phyloP scores from a whole-genome alignment of 1,140 invertebrate species.

The Drosophila ficusphila region DNA sequence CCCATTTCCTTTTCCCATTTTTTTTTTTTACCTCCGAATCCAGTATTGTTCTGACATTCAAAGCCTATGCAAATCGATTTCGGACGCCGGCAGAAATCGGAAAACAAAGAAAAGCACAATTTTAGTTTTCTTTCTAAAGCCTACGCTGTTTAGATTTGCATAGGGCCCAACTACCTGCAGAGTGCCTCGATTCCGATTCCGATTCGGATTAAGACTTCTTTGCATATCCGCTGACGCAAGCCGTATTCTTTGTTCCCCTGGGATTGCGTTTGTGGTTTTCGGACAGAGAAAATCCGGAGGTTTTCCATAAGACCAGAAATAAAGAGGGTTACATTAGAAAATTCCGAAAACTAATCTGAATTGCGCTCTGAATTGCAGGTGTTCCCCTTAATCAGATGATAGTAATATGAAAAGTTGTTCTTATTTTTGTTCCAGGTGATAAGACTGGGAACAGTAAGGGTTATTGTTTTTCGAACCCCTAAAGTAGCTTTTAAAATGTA shows the following conservation, averaged over 20 bases:
- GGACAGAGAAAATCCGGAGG: neutral
- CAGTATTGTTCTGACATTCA: slow-evolving; percentile 58
- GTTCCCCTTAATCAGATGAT: slow-evolving; percentile 8
- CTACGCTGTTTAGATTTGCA: slow-evolving; percentile 49
- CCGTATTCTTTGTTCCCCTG: slow-evolving; percentile 2
- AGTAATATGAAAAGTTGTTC: slow-evolving; percentile 9
- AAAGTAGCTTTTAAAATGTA: no score
- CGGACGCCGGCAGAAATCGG: slow-evolving; percentile 55
- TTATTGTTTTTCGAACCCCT: no score
- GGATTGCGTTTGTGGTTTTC: neutral
- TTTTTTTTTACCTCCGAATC: neutral
- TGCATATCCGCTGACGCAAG: slow-evolving; percentile 74
- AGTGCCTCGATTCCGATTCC: slow-evolving; percentile 14
- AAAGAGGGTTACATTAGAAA: no score
- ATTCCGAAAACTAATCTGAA: no score
- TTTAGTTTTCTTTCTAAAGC: slow-evolving; percentile 42
- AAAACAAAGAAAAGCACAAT: slow-evolving; percentile 45
- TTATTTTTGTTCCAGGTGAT: neutral
- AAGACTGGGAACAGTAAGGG: slow-evolving; percentile 28
- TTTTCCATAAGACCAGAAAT: slow-evolving; percentile 1
- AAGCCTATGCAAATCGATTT: slow-evolving; percentile 70
- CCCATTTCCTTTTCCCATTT: neutral
- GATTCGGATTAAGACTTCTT: slow-evolving; percentile 38
- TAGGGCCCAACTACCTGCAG: slow-evolving; percentile 65
- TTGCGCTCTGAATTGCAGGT: slow-evolving; percentile 1